A percentile compares a stretch with the other conserved stretches of the same genome.
Evolutionary conservation across 1,140 invertebrate genomes (phyloP).

Genomic region (Goniozus legneri): DNA sequence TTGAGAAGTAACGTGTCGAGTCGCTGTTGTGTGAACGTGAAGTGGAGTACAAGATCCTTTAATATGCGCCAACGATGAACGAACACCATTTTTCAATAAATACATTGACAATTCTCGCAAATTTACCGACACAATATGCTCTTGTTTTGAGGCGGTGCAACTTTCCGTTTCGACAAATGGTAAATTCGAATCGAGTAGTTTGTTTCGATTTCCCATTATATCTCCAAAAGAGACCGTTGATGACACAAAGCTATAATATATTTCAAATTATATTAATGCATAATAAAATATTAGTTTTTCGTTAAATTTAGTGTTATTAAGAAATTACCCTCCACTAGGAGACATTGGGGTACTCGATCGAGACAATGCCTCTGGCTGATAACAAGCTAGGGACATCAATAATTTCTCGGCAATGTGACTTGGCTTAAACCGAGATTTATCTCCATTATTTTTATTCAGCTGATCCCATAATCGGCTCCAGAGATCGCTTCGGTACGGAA

Average conservation of each 20-base stretch:
- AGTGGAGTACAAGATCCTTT: conserved; percentile 60
- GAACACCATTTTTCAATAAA: conserved; percentile 65
- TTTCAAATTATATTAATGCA: neutral
- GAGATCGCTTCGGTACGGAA: conserved; percentile 74
- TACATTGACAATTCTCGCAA: conserved; percentile 78
- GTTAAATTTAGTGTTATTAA: neutral
- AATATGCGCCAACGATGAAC: conserved; percentile 46
- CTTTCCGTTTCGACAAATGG: conserved; percentile 81
- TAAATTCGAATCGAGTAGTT: conserved; percentile 49
- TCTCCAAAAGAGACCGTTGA: conserved; percentile 47
- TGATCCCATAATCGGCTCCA: conserved; percentile 80
- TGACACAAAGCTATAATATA: conserved; percentile 32
- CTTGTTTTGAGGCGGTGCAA: conserved; percentile 81
- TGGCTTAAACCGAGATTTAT: conserved; percentile 63
- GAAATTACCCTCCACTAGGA: conserved; percentile 57
- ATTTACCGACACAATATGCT: conserved; percentile 83
- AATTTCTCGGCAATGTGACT: conserved; percentile 71
- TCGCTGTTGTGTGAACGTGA: conserved; percentile 77
- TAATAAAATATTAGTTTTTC: neutral
- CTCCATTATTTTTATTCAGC: conserved; percentile 57
- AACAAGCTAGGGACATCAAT: conserved; percentile 73
- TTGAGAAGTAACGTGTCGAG: conserved; percentile 74
- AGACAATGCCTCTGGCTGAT: conserved; percentile 81
- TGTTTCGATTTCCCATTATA: conserved; percentile 45
- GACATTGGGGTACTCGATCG: conserved; percentile 79